Evolutionary conservation across 2,888 invertebrate genomes (phyloP), one percentile per base, ranked within the genome.

Genomic region (Pollenia griseotomentosa): DNA sequence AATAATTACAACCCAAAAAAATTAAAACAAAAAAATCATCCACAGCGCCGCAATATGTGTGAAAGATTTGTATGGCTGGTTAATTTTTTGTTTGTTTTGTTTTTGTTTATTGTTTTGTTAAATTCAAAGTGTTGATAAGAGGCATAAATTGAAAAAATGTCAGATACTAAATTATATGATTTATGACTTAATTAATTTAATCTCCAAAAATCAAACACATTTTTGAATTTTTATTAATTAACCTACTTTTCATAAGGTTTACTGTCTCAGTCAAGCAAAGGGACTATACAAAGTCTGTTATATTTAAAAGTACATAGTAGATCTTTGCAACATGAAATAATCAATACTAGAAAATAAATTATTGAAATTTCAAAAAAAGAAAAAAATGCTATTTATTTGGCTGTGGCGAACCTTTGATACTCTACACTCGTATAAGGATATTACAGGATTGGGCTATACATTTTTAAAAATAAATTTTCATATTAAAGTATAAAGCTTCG

Each of bases 121-220:
- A 33, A 33, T 44, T 71, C 9, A 70, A 61, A 40, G 8, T 82
- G 65, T 51, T 74, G 66, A 66, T 66, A 83, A 68, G 59, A 59
- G 51, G 3, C 48, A 33, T 42, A 68, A 8, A 59, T 33, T 46
- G n/a, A 51, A 53, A 46, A 74, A 42, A 65, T 16, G 9, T 57
- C 4, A 55, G 48, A 81, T 14, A 70, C 44, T 33, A 53, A 46
- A 53, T 53, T 59, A 53, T 75, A 68, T 74, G 53, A 46, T 80
- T 80, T 74, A 80, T 80, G 73, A 74, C 63, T 74, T 80, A 75
- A 85, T 75, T 75, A 48, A 71, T 16, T 70, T 61, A 75, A 75
- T 59, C 33, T 16, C 11, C 5, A 14, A 14, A 12, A 16, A 51
- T 46, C 33, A 33, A 33, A 6, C 33, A 33, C 3, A 61, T 16